A percentile compares a stretch with the other conserved stretches of the same genome.
phyloP scores from a whole-genome alignment of 2,888 invertebrate species.

The Ennomos fuscantarius region DNA sequence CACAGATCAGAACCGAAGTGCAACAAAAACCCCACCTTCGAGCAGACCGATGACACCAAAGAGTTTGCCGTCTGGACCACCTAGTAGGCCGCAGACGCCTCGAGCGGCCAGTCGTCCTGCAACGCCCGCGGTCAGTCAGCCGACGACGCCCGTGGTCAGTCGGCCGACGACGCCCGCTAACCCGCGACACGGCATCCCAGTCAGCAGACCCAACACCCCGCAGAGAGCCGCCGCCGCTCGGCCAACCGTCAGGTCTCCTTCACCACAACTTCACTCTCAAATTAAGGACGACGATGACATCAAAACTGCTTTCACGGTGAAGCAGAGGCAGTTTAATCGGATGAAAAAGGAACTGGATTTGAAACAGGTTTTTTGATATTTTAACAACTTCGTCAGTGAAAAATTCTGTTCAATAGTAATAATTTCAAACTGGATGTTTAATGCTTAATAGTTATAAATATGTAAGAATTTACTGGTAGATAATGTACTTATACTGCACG shows the following conservation, averaged over 20 bases:
- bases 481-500: no score
- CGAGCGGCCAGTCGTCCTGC: constrained; percentile 56
- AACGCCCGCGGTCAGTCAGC: constrained; percentile 66
- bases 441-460: no score
- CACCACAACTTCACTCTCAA: constrained; percentile 1
- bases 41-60: constrained; percentile 7
- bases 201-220: constrained; percentile 65
- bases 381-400: background rate
- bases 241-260: constrained; percentile 20
- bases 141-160: constrained; percentile 57
- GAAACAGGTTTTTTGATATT: constrained; percentile 63
- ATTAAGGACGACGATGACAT: constrained; percentile 52
- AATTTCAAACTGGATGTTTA: no score
- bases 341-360: constrained; percentile 78
- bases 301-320: constrained; percentile 53
- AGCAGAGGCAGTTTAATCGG: constrained; percentile 63
- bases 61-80: no score
- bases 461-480: no score
- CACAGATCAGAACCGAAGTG: constrained; percentile 14
- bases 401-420: no score
- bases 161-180: constrained; percentile 55
- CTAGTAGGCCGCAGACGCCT: constrained; percentile 39
- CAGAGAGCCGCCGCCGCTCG: constrained; percentile 40
- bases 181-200: constrained; percentile 45
- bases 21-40: constrained; percentile 44